Evolutionary conservation across 1,140 invertebrate species (phyloP), one percentile per base, ranked within the genome.

Genomic region (Daktulosphaira vitifoliae): DNA sequence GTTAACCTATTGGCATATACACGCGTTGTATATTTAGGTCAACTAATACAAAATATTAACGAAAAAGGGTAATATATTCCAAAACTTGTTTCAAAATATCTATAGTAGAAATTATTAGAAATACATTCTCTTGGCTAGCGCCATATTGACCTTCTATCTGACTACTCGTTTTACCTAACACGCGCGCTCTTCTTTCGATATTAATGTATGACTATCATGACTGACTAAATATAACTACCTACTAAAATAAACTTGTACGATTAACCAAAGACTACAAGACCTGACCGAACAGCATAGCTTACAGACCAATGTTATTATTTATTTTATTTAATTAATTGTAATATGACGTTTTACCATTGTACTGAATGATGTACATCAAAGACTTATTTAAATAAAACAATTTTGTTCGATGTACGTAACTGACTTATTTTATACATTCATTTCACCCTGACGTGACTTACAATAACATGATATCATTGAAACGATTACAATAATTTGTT

Each of bases 1-100:
- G 54, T 59, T 59, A 59, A 59, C 54, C 54, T 59, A 59, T 37
- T 59, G 54, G 42, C 54, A 59, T 8, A 42, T 37, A 42, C 22
- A 25, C 11, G 9, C 22, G 29, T 5, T 33, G 29, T 7, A 2
- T 37, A 59, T 42, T 42, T 59, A 44, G 54, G 54, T 59, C 54
- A 38, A 3, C 11, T 44, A 6, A 11, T 6, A 33, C 5, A 33
- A 6, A 33, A 33, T 33, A 33, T 33, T 33, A 33, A 33, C 29
- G 11, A n/a, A 11, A 42, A 42, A 11, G 22, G 20, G 7, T 48
- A 16, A 42, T 18, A 6, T 20, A 22, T 54, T 54, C 52, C 42
- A 3, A 33, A 62, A 62, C 56, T 33, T 25, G 56, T 62, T 62
- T 46, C 20, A 15, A 29, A 62, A 48, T 7, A 22, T 7, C 26